A percentile compares a stretch with the other conserved stretches of the same genome.
Evolutionary conservation across 2,797 vertebrate genomes (phyloP).

Genomic region (Intellagama lesueurii): DNA sequence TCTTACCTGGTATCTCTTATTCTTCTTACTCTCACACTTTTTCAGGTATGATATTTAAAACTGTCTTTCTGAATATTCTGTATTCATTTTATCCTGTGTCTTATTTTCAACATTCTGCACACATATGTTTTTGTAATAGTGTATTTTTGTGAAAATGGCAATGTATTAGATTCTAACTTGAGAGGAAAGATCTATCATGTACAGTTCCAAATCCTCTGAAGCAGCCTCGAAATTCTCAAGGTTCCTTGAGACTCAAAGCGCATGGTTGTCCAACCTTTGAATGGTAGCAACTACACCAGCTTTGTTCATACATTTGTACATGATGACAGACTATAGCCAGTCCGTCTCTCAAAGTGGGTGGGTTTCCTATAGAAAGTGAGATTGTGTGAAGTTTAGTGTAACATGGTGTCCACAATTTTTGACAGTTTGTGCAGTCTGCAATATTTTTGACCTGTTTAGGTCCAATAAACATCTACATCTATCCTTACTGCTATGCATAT

Average conservation of each 20-base stretch:
- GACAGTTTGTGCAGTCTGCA: neutral
- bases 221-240: neutral
- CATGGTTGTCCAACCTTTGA: neutral
- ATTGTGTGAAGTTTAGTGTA: neutral
- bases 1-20: conserved; percentile 99
- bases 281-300: neutral
- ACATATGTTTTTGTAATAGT: neutral
- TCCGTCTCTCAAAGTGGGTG: neutral
- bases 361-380: neutral
- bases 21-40: conserved; percentile 98
- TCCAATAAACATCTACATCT: neutral
- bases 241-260: neutral
- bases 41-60: conserved; percentile 92
- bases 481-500: neutral
- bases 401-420: neutral
- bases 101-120: conserved; percentile 31
- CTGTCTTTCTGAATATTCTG: conserved; percentile 58
- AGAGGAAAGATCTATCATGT: neutral
- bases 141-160: neutral
- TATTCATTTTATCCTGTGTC: conserved; percentile 48
- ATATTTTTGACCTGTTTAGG: neutral
- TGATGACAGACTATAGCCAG: too few species aligned
- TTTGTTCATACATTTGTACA: too few species aligned
- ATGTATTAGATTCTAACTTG: neutral
- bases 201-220: neutral